These are phyloP conservation scores for Channa argus DNA, from an alignment of 2,113 vertebrate genomes.

Conservation along the genomic window DNA sequence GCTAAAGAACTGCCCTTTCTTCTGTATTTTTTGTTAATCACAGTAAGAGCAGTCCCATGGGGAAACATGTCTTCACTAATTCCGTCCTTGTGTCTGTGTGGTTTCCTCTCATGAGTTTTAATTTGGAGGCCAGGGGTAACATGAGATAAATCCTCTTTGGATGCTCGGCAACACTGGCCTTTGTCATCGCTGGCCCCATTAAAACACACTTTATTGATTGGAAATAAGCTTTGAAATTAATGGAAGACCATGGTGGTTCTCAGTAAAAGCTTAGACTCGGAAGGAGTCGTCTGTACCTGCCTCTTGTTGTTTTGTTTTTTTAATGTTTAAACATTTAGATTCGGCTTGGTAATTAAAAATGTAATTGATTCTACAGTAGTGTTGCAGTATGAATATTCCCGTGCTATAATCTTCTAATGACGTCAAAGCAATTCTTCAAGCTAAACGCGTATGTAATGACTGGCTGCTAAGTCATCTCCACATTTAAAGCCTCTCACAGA, in stretches of 20 bases:
- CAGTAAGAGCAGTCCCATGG: constrained; percentile 50
- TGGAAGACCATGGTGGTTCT: constrained; percentile 44
- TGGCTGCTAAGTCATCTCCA: neutral
- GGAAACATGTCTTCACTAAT: constrained; percentile 53
- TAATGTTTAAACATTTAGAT: constrained; percentile 47
- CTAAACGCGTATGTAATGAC: constrained; percentile 44
- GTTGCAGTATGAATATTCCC: neutral
- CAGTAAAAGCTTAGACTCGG: constrained; percentile 18
- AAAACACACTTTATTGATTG: constrained; percentile 73
- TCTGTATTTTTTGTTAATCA: constrained; percentile 49
- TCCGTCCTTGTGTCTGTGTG: constrained; percentile 44
- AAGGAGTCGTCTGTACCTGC: constrained; percentile 40
- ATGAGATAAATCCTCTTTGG: constrained; percentile 66
- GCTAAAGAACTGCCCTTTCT: neutral
- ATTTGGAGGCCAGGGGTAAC: constrained; percentile 61
- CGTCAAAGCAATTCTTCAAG: constrained; percentile 38
- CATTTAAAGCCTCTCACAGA: constrained; percentile 21
- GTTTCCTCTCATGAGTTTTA: constrained; percentile 59
- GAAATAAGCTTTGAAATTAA: constrained; percentile 74
- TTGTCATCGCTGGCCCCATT: constrained; percentile 61
- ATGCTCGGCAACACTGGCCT: constrained; percentile 54
- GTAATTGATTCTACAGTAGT: constrained; percentile 31
- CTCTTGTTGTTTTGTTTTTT: constrained; percentile 44
- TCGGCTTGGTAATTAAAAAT: constrained; percentile 43
- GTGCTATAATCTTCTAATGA: constrained; percentile 36